Conservation (phyloP, 2,797 vertebrate genomes). For the Setipinna tenuifilis region DNA sequence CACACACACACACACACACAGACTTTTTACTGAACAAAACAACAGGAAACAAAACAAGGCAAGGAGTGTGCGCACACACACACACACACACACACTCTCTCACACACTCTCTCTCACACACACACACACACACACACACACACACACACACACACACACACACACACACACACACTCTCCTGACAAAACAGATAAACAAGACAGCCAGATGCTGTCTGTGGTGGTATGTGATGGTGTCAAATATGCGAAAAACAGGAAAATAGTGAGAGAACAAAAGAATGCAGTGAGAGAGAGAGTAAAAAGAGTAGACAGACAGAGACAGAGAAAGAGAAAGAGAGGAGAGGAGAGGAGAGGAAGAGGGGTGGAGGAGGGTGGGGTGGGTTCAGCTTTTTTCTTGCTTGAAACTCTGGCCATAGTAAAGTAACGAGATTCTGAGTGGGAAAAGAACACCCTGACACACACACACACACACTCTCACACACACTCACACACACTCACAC, state of each 20-base stretch:
- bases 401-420: not conserved
- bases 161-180: not conserved
- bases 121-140: not conserved
- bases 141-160: not conserved
- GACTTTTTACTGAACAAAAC: not conserved
- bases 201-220: not conserved
- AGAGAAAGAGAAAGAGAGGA: conserved; percentile 11
- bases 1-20: not conserved
- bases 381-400: not conserved
- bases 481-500: no score
- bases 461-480: no score
- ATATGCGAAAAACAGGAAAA: not conserved
- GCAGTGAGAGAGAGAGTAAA: conserved; percentile 15
- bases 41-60: not conserved
- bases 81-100: not conserved
- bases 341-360: not conserved
- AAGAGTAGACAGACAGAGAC: not conserved
- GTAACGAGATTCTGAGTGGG: not conserved
- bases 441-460: no score
- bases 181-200: not conserved
- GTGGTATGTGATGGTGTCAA: not conserved
- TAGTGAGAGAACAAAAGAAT: conserved; percentile 34
- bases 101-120: not conserved
- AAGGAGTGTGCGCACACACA: not conserved
- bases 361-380: not conserved